These are phyloP conservation scores for Poeciliopsis gracilis DNA, from an alignment of 2,797 vertebrate species.

Conservation along the genomic window DNA sequence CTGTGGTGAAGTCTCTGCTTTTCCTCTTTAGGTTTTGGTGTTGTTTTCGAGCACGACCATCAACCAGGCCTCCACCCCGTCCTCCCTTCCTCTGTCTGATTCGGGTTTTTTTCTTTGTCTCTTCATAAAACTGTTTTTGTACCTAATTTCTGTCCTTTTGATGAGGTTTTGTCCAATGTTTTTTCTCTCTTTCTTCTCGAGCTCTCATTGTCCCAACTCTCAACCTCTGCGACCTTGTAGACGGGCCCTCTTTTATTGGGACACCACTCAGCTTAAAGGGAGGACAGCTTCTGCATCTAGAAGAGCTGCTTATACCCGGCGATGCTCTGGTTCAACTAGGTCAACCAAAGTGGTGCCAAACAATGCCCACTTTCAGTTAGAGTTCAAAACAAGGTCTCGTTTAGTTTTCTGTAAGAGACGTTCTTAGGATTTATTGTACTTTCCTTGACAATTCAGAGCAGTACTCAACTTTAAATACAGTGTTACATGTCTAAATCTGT, in stretches of 20 bases:
- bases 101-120: constrained; percentile 54
- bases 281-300: constrained; percentile 25
- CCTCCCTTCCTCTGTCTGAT: constrained; percentile 51
- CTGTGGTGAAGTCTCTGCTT: constrained; percentile 61
- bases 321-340: constrained; percentile 23
- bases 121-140: constrained; percentile 76
- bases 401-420: neutral
- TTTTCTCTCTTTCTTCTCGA: constrained; percentile 36
- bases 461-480: constrained; percentile 9
- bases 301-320: constrained; percentile 36
- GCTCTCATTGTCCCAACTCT: constrained; percentile 32
- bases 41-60: constrained; percentile 65
- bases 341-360: neutral
- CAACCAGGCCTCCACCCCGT: constrained; percentile 51
- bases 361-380: neutral
- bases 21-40: constrained; percentile 52
- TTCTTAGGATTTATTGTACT: neutral
- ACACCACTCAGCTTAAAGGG: constrained; percentile 29
- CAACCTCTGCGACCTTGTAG: constrained; percentile 59
- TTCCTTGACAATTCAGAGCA: constrained; percentile 16
- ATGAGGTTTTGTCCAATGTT: constrained; percentile 67
- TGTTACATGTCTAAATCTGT: constrained; percentile 13
- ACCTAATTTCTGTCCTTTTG: constrained; percentile 61
- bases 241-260: constrained; percentile 44
- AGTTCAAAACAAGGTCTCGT: neutral